Base-by-base conservation (phyloP, 2,797 vertebrate species). In the Tokudaia muenninki region DNA sequence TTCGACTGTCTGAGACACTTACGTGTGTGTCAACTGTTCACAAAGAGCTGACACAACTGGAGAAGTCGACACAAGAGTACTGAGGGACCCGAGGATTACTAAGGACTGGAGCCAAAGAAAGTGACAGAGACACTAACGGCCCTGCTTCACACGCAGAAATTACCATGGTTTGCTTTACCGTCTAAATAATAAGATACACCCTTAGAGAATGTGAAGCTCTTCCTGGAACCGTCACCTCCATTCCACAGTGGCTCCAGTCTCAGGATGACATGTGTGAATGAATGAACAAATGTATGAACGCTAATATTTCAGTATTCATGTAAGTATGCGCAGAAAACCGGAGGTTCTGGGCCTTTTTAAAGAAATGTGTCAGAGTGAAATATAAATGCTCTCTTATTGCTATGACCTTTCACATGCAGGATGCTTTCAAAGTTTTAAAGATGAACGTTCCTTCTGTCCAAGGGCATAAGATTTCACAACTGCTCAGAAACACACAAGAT, bases 1-100 rank as follows among this genome's bases (percentile, higher is more conserved):
- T 91, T 98, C 87, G 92, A 96, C 77, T 96, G 97, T 98, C 97
- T 97, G 83, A 95, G 96, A 94, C 89, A 94, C 79, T n/a, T 90
- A 67, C 91, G 95, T 78, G 84, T 12, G 87, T 47, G 72, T 96
- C 92, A 97, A 94, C 47, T 95, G 83, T 97, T 94, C 92, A 95
- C 61, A 92, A 92, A 83, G 87, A 94, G 61, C 50, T 72, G 78
- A 91, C 97, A 95, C 79, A 96, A 95, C 61, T 83, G 74, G 87
- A 92, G 77, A 96, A 96, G 95, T 22, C 37, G 63, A 87, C 63
- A 70, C 47, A 75, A 92, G n/a, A 97, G 50, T 52, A 65, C 22
- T 91, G 22, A 91, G 95, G 83, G 67, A 34, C 31, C 63, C 2
- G 6, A 34, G 31, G 26, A 37, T 90, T 94, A 82, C 24, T 57